Conservation (phyloP, 2,797 vertebrate genomes). For the Thaleichthys pacificus region DNA sequence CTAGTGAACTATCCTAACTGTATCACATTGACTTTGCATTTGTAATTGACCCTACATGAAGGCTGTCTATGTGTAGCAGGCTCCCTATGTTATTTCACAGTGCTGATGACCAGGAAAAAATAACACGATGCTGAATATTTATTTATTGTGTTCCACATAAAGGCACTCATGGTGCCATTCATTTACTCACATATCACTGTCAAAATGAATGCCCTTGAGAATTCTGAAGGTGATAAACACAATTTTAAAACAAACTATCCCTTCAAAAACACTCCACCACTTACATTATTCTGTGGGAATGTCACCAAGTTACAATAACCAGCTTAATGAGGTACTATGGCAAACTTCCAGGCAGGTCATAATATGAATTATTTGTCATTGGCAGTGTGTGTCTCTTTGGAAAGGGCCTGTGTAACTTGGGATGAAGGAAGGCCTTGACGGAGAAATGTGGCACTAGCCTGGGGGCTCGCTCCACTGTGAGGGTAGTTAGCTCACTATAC, state of each 20-base stretch:
- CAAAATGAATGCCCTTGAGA: constrained; percentile 74
- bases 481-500: constrained; percentile 79
- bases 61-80: too few species aligned
- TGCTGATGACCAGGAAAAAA: too few species aligned
- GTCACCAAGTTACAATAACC: constrained; percentile 72
- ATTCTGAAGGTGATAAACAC: constrained; percentile 72
- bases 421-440: constrained; percentile 82
- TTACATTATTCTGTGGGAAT: constrained; percentile 70
- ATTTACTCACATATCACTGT: constrained; percentile 67
- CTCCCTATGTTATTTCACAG: too few species aligned
- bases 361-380: constrained; percentile 82
- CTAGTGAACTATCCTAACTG: too few species aligned
- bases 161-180: constrained; percentile 55
- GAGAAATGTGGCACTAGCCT: constrained; percentile 82
- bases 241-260: constrained; percentile 63
- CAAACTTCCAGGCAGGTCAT: constrained; percentile 77
- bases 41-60: too few species aligned
- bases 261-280: constrained; percentile 70
- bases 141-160: constrained; percentile 55
- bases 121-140: not conserved
- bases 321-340: constrained; percentile 76
- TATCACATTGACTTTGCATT: too few species aligned
- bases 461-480: constrained; percentile 79
- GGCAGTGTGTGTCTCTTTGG: constrained; percentile 72
- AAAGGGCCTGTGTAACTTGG: constrained; percentile 76